Conservation (phyloP, 2,113 vertebrate genomes). For the Melanocharis versteri region DNA sequence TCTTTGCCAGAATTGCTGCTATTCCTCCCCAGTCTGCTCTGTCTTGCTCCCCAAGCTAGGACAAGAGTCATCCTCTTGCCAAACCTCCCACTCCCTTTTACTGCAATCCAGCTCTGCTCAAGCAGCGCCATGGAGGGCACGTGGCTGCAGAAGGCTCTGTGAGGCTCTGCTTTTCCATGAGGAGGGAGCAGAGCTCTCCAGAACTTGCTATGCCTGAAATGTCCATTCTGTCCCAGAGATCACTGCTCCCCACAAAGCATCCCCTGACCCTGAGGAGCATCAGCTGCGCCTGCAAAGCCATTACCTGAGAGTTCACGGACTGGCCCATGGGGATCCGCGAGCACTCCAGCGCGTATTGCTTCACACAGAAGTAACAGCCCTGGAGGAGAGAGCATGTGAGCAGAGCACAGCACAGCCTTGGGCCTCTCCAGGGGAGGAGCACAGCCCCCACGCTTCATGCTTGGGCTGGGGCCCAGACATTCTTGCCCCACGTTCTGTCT, state of each 20-base stretch:
- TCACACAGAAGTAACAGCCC: conserved; percentile 98
- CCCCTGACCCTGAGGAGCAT: neutral
- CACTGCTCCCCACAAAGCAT: neutral
- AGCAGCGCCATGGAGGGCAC: fast-evolving
- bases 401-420: neutral
- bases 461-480: neutral
- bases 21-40: neutral
- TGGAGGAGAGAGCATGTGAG: conserved; percentile 45
- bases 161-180: neutral
- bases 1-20: neutral
- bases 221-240: neutral
- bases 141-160: neutral
- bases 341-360: conserved; percentile 96
- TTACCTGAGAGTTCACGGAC: conserved; percentile 97
- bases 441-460: neutral
- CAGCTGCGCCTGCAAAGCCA: neutral
- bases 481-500: neutral
- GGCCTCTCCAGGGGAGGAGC: neutral
- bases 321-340: conserved; percentile 97
- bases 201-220: neutral
- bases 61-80: neutral
- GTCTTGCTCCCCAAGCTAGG: neutral
- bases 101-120: neutral
- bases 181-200: neutral
- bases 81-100: neutral